Conservation (phyloP, 1,140 invertebrate genomes). For the Agrilus planipennis region DNA sequence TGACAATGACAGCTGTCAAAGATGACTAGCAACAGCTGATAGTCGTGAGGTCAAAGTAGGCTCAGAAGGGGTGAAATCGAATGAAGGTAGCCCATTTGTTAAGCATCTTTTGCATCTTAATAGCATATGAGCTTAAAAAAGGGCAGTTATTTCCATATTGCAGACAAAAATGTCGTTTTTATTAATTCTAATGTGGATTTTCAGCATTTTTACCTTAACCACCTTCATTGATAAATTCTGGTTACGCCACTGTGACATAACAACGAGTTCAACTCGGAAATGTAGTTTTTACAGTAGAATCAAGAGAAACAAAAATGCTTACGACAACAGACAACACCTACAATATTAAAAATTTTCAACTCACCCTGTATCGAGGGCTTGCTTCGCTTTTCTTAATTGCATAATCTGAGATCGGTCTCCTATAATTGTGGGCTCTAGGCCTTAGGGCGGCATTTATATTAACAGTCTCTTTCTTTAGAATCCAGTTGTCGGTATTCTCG, state of each 20-base stretch:
- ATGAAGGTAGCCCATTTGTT: too few species aligned
- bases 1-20: too few species aligned
- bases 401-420: conserved; percentile 59
- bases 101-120: too few species aligned
- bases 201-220: not conserved
- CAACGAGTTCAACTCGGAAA: not conserved
- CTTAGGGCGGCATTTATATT: conserved; percentile 22
- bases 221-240: not conserved
- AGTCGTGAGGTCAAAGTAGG: too few species aligned
- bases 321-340: not conserved
- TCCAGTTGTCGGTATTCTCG: conserved; percentile 82
- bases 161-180: too few species aligned
- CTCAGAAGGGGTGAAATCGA: too few species aligned
- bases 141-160: too few species aligned
- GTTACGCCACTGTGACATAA: not conserved
- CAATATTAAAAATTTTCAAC: conserved; percentile 1
- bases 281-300: not conserved
- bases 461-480: conserved; percentile 27
- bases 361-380: conserved; percentile 17
- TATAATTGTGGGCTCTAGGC: conserved; percentile 29
- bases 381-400: conserved; percentile 43
- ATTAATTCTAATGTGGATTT: too few species aligned
- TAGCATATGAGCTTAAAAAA: too few species aligned
- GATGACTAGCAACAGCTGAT: too few species aligned
- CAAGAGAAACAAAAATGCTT: not conserved